Conservation (phyloP, 1,140 invertebrate genomes). For the Bombus consobrinus region DNA sequence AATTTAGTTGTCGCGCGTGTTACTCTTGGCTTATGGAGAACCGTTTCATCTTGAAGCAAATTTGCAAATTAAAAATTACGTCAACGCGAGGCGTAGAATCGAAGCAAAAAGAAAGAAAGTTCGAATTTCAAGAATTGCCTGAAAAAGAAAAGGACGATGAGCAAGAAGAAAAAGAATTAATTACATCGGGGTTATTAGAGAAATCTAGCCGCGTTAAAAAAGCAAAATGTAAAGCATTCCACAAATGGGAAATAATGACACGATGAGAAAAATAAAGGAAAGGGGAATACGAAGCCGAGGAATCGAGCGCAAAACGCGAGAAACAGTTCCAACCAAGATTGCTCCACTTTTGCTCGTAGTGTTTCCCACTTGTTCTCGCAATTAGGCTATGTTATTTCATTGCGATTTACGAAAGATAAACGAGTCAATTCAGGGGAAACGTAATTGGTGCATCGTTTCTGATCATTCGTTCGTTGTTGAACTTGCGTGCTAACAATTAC, state of each 20-base stretch:
- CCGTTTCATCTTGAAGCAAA: no score
- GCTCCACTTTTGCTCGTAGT: constrained; percentile 1
- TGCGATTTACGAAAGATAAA: neutral
- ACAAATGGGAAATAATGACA: neutral
- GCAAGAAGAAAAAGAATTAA: neutral
- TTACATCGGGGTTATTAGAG: neutral
- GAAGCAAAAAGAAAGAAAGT: neutral
- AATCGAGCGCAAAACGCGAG: neutral
- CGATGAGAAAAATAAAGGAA: neutral
- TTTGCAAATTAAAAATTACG: neutral
- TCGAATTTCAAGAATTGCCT: neutral
- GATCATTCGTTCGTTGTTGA: neutral
- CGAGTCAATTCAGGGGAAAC: neutral
- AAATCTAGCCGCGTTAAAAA: neutral
- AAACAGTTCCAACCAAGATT: neutral
- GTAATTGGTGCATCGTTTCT: neutral
- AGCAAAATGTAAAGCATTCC: neutral
- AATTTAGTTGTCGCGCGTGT: no score
- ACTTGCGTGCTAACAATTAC: neutral
- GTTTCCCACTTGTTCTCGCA: constrained; percentile 14
- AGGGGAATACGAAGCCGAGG: neutral
- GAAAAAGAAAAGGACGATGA: neutral
- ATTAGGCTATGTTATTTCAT: constrained; percentile 23
- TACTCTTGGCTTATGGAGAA: no score
- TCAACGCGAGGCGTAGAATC: no score